Conservation (phyloP, 2,888 invertebrate genomes). For the Melanostoma mellinum region DNA sequence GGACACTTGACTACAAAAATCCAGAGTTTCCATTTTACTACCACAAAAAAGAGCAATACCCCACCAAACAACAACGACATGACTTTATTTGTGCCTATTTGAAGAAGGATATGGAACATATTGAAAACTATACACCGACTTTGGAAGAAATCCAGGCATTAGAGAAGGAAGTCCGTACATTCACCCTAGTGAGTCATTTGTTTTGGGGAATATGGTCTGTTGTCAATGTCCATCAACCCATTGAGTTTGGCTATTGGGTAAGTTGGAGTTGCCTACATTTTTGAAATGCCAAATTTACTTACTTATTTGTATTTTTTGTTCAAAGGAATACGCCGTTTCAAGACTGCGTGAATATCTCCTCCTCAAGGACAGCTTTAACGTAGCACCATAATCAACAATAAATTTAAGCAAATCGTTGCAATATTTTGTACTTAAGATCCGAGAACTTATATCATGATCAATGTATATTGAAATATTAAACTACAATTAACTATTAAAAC, state of each 20-base stretch:
- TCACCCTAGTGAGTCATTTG: slow-evolving; percentile 93
- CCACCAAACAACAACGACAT: slow-evolving; percentile 87
- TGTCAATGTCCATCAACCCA: slow-evolving; percentile 93
- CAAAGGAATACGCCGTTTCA: slow-evolving; percentile 79
- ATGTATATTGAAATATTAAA: not conserved
- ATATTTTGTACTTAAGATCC: slow-evolving; percentile 46
- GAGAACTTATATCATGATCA: slow-evolving; percentile 21
- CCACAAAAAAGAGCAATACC: slow-evolving; percentile 87
- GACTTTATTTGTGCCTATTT: slow-evolving; percentile 80
- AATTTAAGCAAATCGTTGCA: not conserved
- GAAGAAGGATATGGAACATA: slow-evolving; percentile 77
- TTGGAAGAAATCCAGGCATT: slow-evolving; percentile 85
- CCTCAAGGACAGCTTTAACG: slow-evolving; percentile 72
- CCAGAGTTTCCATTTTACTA: slow-evolving; percentile 90
- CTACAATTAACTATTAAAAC: no score
- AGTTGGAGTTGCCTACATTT: slow-evolving; percentile 77
- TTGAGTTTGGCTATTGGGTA: slow-evolving; percentile 97
- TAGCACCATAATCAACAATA: slow-evolving; percentile 26
- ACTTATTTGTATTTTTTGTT: slow-evolving; percentile 14
- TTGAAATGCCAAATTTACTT: not conserved
- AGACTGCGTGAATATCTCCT: slow-evolving; percentile 79
- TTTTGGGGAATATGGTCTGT: slow-evolving; percentile 97
- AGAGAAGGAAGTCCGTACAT: slow-evolving; percentile 90
- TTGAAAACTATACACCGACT: slow-evolving; percentile 80
- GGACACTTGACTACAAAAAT: slow-evolving; percentile 94